Evolutionary conservation across 2,113 vertebrate genomes (phyloP).

Genomic region (Reinhardtius hippoglossoides): DNA sequence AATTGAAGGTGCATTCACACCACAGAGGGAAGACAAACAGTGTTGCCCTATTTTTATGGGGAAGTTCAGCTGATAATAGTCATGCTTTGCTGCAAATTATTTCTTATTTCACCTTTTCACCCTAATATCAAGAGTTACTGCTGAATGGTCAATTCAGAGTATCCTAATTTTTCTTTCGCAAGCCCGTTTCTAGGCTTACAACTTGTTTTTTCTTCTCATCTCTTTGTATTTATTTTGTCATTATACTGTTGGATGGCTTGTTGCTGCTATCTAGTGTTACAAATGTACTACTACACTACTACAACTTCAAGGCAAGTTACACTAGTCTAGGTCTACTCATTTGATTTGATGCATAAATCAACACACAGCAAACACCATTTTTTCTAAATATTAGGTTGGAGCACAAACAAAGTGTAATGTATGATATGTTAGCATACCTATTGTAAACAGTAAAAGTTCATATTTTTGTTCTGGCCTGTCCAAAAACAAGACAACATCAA

Average conservation of each 20-base stretch:
- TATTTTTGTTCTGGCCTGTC: no score
- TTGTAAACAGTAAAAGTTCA: no score
- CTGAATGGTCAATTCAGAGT: not conserved
- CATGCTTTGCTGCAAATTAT: not conserved
- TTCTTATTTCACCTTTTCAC: not conserved
- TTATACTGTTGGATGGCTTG: not conserved
- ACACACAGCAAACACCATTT: no score
- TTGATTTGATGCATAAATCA: no score
- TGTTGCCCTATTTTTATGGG: not conserved
- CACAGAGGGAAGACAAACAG: not conserved
- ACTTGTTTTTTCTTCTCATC: not conserved
- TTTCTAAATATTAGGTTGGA: no score
- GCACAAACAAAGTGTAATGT: no score
- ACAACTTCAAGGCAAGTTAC: no score
- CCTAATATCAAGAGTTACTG: not conserved
- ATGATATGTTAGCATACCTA: no score
- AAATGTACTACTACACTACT: not conserved
- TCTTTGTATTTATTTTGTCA: not conserved
- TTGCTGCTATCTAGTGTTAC: not conserved
- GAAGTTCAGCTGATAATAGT: not conserved
- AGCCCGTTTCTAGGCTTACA: not conserved
- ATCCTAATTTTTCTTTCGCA: not conserved
- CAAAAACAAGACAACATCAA: no score
- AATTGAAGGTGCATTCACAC: not conserved
- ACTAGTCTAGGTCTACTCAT: no score